Conservation (phyloP, 2,888 invertebrate genomes). For the Clitarchus hookeri region DNA sequence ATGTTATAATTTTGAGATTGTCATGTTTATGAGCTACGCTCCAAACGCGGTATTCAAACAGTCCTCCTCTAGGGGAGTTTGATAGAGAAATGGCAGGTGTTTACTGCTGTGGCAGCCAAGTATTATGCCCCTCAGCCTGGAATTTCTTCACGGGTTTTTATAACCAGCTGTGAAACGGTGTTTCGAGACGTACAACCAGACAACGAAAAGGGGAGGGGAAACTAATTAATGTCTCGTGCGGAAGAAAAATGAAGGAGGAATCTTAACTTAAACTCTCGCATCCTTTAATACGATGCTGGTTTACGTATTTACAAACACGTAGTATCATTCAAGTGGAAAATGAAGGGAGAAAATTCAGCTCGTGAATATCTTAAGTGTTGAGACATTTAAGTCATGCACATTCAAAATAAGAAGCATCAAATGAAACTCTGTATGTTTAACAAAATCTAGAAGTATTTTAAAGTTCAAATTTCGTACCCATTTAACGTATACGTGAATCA, state of each 20-base stretch:
- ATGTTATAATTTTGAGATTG: slow-evolving; percentile 1
- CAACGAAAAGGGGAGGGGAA: neutral
- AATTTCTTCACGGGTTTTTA: neutral
- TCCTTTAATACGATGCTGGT: neutral
- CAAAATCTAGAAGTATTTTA: no score
- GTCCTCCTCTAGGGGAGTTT: neutral
- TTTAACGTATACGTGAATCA: no score
- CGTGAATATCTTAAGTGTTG: no score
- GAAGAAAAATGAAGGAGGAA: neutral
- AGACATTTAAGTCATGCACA: no score
- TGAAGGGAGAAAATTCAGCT: no score
- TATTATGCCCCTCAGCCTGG: neutral
- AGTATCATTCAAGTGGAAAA: no score
- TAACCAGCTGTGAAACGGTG: neutral
- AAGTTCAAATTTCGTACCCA: no score
- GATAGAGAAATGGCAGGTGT: slow-evolving; percentile 14
- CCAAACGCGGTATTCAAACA: neutral
- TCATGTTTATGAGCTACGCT: neutral
- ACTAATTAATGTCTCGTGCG: neutral
- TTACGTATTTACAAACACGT: neutral
- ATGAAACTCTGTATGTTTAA: no score
- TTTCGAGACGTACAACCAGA: neutral
- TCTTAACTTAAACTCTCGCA: neutral
- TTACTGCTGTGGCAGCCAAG: neutral
- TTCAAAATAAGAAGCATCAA: no score